These are phyloP conservation scores for Tenualosa ilisha DNA, from an alignment of 2,797 vertebrate genomes.

Conservation along the genomic window DNA sequence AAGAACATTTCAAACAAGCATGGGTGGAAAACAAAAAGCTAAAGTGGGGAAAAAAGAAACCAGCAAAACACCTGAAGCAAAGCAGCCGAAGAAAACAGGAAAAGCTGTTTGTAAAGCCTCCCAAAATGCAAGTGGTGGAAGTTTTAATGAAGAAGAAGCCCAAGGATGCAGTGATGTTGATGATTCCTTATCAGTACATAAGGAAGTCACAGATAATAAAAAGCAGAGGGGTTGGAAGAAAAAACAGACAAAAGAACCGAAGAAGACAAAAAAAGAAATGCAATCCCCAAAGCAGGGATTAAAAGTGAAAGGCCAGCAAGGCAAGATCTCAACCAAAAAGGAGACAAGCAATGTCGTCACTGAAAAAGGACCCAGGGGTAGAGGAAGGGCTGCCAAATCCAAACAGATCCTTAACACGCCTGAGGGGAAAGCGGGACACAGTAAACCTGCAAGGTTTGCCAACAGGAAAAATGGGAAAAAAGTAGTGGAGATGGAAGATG, in stretches of 20 bases:
- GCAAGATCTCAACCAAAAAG: conserved; percentile 34
- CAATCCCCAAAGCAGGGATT: conserved; percentile 39
- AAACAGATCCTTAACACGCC: conserved; percentile 40
- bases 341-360: conserved; percentile 23
- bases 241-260: conserved; percentile 35
- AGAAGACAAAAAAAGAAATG: conserved; percentile 38
- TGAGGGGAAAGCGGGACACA: conserved; percentile 37
- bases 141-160: conserved; percentile 32
- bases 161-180: conserved; percentile 32
- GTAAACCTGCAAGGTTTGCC: conserved; percentile 38
- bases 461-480: conserved; percentile 46
- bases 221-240: conserved; percentile 26
- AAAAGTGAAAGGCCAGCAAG: conserved; percentile 45
- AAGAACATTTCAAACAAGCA: conserved; percentile 47
- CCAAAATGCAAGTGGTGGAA: conserved; percentile 42
- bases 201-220: conserved; percentile 32
- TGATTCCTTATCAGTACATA: conserved; percentile 18
- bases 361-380: conserved; percentile 39
- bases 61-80: conserved; percentile 30
- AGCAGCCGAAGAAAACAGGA: conserved; percentile 49
- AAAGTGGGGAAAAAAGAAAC: conserved; percentile 48
- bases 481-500: conserved; percentile 49
- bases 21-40: conserved; percentile 49
- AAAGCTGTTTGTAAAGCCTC: conserved; percentile 36
- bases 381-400: conserved; percentile 49